These are phyloP conservation scores for Narcine bancroftii DNA, from an alignment of 2,113 vertebrate genomes.

Conservation along the genomic window DNA sequence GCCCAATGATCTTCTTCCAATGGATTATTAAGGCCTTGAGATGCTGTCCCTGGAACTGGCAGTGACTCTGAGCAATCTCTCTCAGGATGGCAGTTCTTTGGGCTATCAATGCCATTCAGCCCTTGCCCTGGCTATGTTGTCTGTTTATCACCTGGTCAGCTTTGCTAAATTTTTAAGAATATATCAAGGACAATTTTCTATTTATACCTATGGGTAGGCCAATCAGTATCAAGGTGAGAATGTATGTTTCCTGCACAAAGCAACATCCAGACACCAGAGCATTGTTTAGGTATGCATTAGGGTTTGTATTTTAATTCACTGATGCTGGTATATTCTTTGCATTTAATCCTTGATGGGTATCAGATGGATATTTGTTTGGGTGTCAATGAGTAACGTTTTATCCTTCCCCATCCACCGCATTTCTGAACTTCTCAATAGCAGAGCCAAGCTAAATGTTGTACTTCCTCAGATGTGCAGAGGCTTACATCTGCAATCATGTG, in stretches of 20 bases:
- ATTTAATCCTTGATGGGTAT: neutral
- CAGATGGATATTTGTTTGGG: neutral
- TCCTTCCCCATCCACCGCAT: neutral
- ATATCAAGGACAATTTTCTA: neutral
- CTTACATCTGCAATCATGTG: neutral
- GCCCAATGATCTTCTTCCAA: too few relatives aligned
- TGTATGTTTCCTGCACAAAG: neutral
- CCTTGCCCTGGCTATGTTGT: too few relatives aligned
- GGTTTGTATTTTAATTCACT: neutral
- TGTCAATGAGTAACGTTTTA: neutral
- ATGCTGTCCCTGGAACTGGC: too few relatives aligned
- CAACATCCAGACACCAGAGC: neutral
- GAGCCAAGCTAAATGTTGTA: neutral
- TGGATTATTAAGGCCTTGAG: too few relatives aligned
- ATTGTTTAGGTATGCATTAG: neutral
- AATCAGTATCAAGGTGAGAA: neutral
- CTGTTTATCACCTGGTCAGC: too few relatives aligned
- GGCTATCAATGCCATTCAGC: too few relatives aligned
- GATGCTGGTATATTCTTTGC: neutral
- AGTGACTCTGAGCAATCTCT: too few relatives aligned
- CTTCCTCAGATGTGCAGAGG: neutral
- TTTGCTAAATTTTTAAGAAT: too few relatives aligned
- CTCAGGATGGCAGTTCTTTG: too few relatives aligned
- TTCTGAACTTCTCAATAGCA: neutral
- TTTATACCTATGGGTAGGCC: neutral